Conservation (phyloP, 2,888 invertebrate genomes). For the Pristionchus japonicus region DNA sequence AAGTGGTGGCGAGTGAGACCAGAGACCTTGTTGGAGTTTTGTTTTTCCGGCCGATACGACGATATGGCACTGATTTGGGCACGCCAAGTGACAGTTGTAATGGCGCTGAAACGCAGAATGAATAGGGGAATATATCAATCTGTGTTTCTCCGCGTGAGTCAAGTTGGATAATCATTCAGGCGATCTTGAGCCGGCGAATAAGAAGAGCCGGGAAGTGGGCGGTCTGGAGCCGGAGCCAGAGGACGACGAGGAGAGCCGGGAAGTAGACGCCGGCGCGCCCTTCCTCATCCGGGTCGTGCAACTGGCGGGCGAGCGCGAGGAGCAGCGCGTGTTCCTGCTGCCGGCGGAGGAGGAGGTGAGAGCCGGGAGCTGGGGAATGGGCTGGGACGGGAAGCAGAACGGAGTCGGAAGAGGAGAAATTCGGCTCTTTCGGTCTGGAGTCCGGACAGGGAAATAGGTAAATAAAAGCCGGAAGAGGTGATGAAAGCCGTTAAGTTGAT, state of each 20-base stretch:
- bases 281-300: background rate
- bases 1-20: background rate
- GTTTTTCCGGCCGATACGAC: too few species aligned
- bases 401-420: background rate
- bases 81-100: too few species aligned
- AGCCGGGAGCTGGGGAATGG: background rate
- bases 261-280: background rate
- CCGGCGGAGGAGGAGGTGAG: constrained; percentile 25
- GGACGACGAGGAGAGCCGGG: background rate
- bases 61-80: too few species aligned
- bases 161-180: background rate
- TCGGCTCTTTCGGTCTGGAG: too few species aligned
- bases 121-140: too few species aligned
- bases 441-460: too few species aligned
- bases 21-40: too few species aligned
- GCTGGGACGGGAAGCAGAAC: background rate
- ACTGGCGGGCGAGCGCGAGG: background rate
- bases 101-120: too few species aligned
- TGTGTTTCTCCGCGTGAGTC: background rate
- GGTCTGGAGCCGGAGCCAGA: background rate
- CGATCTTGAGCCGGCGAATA: background rate
- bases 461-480: too few species aligned
- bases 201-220: background rate
- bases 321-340: background rate
- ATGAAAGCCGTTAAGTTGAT: too few species aligned